Percentiles rank a stretch among this genome's conserved stretches.
Evolutionary conservation across 2,113 vertebrate species (phyloP).

Genomic region (Catharus bicknelli): DNA sequence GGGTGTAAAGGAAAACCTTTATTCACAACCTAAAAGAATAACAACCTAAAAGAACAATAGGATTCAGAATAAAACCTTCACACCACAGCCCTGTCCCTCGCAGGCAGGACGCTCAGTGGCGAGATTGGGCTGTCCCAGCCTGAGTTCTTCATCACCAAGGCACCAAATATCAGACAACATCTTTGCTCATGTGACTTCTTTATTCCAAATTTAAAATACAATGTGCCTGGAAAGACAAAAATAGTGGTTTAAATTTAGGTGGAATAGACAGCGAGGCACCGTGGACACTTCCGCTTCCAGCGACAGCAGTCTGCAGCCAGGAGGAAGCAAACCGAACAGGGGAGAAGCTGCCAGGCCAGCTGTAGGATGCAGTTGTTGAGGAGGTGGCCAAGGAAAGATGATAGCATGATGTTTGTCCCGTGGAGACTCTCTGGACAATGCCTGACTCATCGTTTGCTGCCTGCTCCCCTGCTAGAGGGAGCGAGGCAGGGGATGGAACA

Average conservation of each 20-base stretch:
- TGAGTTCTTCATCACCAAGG: fast-evolving
- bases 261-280: constrained; percentile 42
- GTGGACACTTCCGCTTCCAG: background rate
- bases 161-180: background rate
- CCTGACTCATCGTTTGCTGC: constrained; percentile 10
- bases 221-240: background rate
- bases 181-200: background rate
- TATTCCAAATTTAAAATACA: background rate
- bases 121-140: background rate
- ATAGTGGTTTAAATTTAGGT: constrained; percentile 40
- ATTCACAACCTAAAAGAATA: no score
- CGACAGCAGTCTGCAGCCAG: fast-evolving
- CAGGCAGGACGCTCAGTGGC: fast-evolving
- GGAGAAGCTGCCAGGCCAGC: background rate
- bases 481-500: background rate
- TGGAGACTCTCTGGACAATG: constrained; percentile 9
- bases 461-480: background rate
- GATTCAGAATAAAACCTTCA: no score
- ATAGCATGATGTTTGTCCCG: background rate
- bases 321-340: background rate
- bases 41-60: no score
- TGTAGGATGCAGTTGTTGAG: background rate
- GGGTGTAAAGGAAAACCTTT: no score
- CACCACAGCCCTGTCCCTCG: background rate
- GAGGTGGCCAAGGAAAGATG: constrained; percentile 26